A percentile compares a stretch with the other conserved stretches of the same genome.
Evolutionary conservation across 2,888 invertebrate genomes (phyloP).

Genomic region (Heliconius aoede): DNA sequence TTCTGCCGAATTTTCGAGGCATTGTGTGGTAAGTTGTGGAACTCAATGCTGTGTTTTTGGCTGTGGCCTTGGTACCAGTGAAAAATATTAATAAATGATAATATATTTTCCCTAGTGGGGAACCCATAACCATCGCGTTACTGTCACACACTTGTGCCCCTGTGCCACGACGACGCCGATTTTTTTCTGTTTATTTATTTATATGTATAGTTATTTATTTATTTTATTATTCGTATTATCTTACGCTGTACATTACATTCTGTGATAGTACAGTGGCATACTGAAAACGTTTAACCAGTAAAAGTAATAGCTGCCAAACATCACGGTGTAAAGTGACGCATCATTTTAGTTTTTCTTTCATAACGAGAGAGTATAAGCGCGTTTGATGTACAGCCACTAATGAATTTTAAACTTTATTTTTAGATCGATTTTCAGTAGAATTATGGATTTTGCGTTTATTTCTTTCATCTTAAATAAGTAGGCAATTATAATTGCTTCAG

Average conservation of each 20-base stretch:
- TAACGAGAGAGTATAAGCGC: conserved; percentile 33
- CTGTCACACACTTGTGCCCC: too few relatives aligned
- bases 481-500: conserved; percentile 35
- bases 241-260: not conserved
- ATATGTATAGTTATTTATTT: not conserved
- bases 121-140: too few relatives aligned
- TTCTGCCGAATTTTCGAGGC: too few relatives aligned
- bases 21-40: too few relatives aligned
- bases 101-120: too few relatives aligned
- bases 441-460: too few relatives aligned
- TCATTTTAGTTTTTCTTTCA: conserved; percentile 29
- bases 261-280: not conserved
- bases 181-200: not conserved
- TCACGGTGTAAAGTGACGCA: conserved; percentile 20
- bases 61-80: too few relatives aligned
- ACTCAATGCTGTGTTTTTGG: too few relatives aligned
- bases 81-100: too few relatives aligned
- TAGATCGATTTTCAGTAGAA: conserved; percentile 41
- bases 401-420: conserved; percentile 41
- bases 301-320: conserved; percentile 21
- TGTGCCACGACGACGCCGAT: too few relatives aligned
- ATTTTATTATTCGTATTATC: too few relatives aligned
- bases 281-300: conserved; percentile 8
- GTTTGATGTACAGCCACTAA: conserved; percentile 44
- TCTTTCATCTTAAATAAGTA: conserved; percentile 44